Base-by-base conservation (phyloP, 2,113 vertebrate genomes). In the Cyanoliseus patagonus region DNA sequence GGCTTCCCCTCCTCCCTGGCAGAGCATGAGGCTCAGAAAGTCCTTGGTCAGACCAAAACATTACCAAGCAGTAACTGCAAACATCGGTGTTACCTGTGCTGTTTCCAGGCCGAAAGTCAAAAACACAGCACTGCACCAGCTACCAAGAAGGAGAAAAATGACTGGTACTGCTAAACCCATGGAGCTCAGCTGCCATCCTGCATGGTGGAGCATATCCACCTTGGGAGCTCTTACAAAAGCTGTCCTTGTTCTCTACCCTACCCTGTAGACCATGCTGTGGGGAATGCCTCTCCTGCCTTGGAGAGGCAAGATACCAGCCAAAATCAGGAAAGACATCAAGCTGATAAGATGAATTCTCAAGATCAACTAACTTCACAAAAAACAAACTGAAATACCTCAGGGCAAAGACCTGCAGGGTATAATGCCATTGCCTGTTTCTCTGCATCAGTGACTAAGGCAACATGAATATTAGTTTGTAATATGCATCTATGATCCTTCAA, bases 151-250 rank as follows among this genome's bases (percentile, higher is more conserved):
- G 42, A 44, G 17, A 44, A 44, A 44, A 44, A 44, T 44, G 42
- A 44, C 42, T 44, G 17, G 17, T 44, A 18, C 42, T 44, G 42
- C 42, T 44, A 17, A 44, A 44, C 42, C 42, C 42, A 18, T 41
- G 33, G n/a, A 75, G 16, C 24, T 70, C 42, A n/a, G 27, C 49
- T 57, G 37, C 3, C 6, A 28, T 39, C 11, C 55, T 37, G n/a
- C 23, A 11, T 8, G 24, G 35, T 1, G 1, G 30, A 74, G 22
- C 11, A 13, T 7, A 37, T 44, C 49, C 2, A 3, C 33, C n/a
- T 46, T n/a, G 30, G 25, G 0, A 68, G 33, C 24, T 73, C 15
- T 78, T 13, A 31, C 27, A 55, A 52, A 76, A 70, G 19, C 59
- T 33, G 30, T 59, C 42, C 49, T 57, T 57, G 37, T 37, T 70